Conservation (phyloP, 2,797 vertebrate species). For the Hypotaenidia philippensis region DNA sequence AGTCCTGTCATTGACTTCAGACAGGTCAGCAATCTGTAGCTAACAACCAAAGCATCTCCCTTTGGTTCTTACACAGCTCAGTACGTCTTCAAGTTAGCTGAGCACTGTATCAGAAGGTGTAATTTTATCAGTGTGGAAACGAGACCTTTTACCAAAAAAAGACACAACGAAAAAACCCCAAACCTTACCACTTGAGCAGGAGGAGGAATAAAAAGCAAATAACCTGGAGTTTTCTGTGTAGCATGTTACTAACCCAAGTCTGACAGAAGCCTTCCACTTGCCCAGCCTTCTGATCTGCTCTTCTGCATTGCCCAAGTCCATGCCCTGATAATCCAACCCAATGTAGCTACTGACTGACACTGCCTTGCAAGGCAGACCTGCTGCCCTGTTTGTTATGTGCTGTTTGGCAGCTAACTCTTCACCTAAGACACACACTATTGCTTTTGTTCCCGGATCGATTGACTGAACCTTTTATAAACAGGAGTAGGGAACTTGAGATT, state of each 20-base stretch:
- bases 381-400: conserved; percentile 24
- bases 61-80: background rate
- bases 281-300: background rate
- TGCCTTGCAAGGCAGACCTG: background rate
- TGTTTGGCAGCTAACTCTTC: conserved; percentile 50
- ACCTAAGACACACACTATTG: conserved; percentile 54
- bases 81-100: background rate
- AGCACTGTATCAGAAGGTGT: fast-evolving
- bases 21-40: background rate
- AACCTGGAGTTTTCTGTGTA: background rate
- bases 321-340: background rate
- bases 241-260: background rate
- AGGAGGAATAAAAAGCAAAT: background rate
- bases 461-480: conserved; percentile 71
- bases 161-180: fast-evolving
- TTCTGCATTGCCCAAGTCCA: background rate
- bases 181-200: background rate
- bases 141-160: background rate
- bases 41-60: background rate
- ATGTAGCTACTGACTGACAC: background rate
- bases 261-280: background rate
- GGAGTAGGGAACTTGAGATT: conserved; percentile 37
- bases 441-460: conserved; percentile 55
- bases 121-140: background rate
- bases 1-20: background rate